Evolutionary conservation across 2,888 invertebrate species (phyloP).

Genomic region (Hypolimnas misippus): DNA sequence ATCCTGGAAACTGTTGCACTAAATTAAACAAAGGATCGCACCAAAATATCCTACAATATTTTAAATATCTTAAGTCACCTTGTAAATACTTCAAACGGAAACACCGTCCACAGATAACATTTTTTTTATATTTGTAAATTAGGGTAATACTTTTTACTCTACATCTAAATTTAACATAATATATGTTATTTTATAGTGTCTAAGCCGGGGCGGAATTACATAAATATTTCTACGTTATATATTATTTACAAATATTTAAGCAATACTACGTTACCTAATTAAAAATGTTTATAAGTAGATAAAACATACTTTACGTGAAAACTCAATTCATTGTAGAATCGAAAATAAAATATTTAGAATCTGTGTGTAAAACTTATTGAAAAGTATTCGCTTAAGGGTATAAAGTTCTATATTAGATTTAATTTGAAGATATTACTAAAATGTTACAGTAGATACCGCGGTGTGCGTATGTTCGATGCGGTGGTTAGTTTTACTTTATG

Average conservation of each 20-base stretch:
- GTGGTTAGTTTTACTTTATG: constrained; percentile 7
- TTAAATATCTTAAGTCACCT: no score
- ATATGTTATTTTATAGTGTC: constrained; percentile 42
- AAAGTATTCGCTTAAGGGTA: neutral
- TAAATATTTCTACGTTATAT: constrained; percentile 69
- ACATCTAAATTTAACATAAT: constrained; percentile 55
- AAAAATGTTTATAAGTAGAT: neutral
- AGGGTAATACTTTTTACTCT: constrained; percentile 30
- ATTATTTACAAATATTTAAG: constrained; percentile 76
- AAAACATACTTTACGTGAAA: constrained; percentile 1
- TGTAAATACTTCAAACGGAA: constrained; percentile 15
- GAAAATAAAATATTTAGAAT: neutral
- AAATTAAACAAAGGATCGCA: neutral
- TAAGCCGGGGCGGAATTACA: constrained; percentile 71
- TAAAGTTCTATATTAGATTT: constrained; percentile 9
- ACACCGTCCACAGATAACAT: constrained; percentile 13
- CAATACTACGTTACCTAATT: constrained; percentile 53
- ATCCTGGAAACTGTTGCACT: neutral
- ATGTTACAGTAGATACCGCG: constrained; percentile 19
- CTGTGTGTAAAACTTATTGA: constrained; percentile 5
- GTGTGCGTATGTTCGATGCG: constrained; percentile 33
- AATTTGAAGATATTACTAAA: constrained; percentile 14
- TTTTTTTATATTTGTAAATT: constrained; percentile 11
- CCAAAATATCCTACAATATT: constrained; percentile 9
- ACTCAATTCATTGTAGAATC: neutral